A percentile compares a stretch with the other conserved stretches of the same genome.
These are phyloP conservation scores for Liolophura sinensis DNA, from an alignment of 1,140 invertebrate species.

Conservation along the genomic window DNA sequence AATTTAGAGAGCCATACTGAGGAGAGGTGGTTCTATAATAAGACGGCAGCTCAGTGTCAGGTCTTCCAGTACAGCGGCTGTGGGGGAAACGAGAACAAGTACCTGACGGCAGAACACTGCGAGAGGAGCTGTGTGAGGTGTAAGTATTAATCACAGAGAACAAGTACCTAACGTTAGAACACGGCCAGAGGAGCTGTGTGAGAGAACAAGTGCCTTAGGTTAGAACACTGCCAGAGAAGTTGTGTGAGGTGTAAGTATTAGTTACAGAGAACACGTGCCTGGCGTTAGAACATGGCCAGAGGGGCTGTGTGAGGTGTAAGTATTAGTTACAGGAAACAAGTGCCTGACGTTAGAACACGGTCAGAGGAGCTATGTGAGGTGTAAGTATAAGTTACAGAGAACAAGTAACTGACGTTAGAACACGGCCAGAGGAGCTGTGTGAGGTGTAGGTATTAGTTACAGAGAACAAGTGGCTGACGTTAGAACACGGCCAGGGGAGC, in stretches of 20 bases:
- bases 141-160: constrained; percentile 55
- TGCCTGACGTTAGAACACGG: constrained; percentile 37
- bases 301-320: constrained; percentile 1
- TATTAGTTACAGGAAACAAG: too few species aligned
- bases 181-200: constrained; percentile 9
- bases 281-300: constrained; percentile 4
- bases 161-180: constrained; percentile 53
- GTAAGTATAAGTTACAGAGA: constrained; percentile 44
- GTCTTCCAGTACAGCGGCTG: constrained; percentile 65
- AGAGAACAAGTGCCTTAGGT: constrained; percentile 60
- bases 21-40: constrained; percentile 60
- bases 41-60: constrained; percentile 54
- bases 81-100: constrained; percentile 64
- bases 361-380: constrained; percentile 4
- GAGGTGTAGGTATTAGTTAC: too few species aligned
- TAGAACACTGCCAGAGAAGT: constrained; percentile 6
- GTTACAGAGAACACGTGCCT: constrained; percentile 63
- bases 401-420: constrained; percentile 57
- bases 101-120: constrained; percentile 25
- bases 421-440: constrained; percentile 9
- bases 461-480: constrained; percentile 60
- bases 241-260: constrained; percentile 1
- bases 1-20: too few species aligned
- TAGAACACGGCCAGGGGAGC: constrained; percentile 3
- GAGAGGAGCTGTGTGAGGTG: constrained; percentile 5